Base-by-base conservation (phyloP, 2,888 invertebrate species). In the Margaritifera margaritifera region DNA sequence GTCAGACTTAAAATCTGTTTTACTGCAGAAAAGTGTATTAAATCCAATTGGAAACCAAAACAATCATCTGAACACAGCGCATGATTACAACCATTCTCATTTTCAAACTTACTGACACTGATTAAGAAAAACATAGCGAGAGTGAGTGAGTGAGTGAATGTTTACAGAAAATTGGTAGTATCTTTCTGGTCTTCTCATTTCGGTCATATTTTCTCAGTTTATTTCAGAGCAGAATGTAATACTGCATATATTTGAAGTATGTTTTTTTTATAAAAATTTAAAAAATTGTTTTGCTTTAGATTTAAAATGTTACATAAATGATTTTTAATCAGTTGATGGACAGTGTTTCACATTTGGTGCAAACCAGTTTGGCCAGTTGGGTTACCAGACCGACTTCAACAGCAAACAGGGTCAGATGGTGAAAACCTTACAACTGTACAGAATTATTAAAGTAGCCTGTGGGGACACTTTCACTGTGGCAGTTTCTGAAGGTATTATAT, bases 281-380 rank as follows among this genome's bases (percentile, higher is more conserved):
- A 11, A 24, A 55, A 56, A 56, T 2, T 8, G 24, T 11, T 22
- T 56, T 15, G 56, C 24, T 2, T 11, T 22, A 24, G 2, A 19
- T 22, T 19, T 24, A 25, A 4, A 60, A 60, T 60, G 60, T 60
- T 22, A 0, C 31, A 56, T 6, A 65, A 70, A 6, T 55, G 19
- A 22, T 56, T 56, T 22, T 56, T 22, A 19, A 25, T 8, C 73
- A 88, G 88, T 79, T 27, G 79, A 81, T 62, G 89, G 89, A 11
- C 79, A 86, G 60, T 84, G 86, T 62, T 89, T 81, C 78, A 87
- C 86, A 19, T 86, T 88, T 74, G 89, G 89, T 31, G 86, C 87
- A 25, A 88, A 89, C 71, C 87, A 88, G 79, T 89, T 88, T 78
- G 87, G 88, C 25, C 89, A 89, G 80, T 81, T 89, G 8, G 89